Base-by-base conservation (phyloP, 2,888 invertebrate genomes). In the Nysson spinosus region DNA sequence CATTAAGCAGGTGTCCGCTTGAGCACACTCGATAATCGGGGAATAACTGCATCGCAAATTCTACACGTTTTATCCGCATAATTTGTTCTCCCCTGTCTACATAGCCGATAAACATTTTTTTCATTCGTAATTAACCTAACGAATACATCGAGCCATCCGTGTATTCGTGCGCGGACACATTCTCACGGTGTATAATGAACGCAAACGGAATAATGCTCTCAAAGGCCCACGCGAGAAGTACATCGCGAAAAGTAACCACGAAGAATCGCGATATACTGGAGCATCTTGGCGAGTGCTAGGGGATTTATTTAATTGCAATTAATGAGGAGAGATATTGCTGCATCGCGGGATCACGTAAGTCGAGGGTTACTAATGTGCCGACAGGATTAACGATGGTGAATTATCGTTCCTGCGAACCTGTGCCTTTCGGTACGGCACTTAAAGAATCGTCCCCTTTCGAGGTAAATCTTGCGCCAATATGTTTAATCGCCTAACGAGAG, bases 261-360 rank as follows among this genome's bases (percentile, higher is more conserved):
- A 61, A 44, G 62, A 67, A 69, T 40, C 37, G n/a, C 70, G 75
- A 73, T 80, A 71, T 81, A 77, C 77, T 77, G 78, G 65, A 74
- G 80, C 71, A 71, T 70, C 64, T 61, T 62, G 62, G 56, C 54
- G 64, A 50, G 71, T 60, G 61, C 70, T 72, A 68, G 69, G 73
- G 81, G 82, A 83, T 85, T 84, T 82, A 82, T 83, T 84, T 86
- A 86, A 87, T 87, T 87, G 85, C 85, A 87, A 87, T 87, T 87
- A 87, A 87, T 85, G 86, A 85, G 84, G 70, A 78, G 78, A 85
- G 83, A 85, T 85, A 86, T 81, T 82, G 80, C 80, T 66, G 75
- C 66, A 76, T 76, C 77, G 80, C 68, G 70, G 76, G 83, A 79
- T 83, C 78, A 75, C 69, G 73, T 61, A 78, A 82, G 77, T 82